These are phyloP conservation scores for Calycopis cecrops DNA, from an alignment of 1,140 invertebrate genomes.

Conservation along the genomic window DNA sequence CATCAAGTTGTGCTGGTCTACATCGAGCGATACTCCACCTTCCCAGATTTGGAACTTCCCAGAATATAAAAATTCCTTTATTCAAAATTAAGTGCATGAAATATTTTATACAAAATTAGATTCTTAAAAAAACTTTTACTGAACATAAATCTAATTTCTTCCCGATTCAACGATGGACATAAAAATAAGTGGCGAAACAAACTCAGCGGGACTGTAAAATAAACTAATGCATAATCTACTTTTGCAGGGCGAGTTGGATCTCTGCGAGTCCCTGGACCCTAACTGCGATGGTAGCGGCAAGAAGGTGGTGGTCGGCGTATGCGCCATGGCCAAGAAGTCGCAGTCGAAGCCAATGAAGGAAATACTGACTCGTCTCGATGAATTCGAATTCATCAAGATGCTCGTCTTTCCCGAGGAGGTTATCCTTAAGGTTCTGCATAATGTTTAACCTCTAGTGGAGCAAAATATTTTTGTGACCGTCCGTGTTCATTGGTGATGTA, in stretches of 20 bases:
- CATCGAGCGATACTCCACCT: too few species aligned
- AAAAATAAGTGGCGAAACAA: too few species aligned
- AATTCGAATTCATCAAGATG: conserved; percentile 97
- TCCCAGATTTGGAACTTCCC: too few species aligned
- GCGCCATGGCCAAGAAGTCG: conserved; percentile 99
- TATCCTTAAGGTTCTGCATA: conserved; percentile 86
- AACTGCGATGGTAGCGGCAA: conserved; percentile 81
- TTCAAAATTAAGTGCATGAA: too few species aligned
- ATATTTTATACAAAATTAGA: too few species aligned
- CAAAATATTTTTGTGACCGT: conserved; percentile 9
- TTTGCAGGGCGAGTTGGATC: conserved; percentile 82
- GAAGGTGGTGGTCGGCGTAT: conserved; percentile 96
- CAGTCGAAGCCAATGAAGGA: conserved; percentile 99
- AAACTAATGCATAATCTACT: neutral
- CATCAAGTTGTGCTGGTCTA: too few species aligned
- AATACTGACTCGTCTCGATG: conserved; percentile 94
- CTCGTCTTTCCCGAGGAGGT: conserved; percentile 95
- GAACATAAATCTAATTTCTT: neutral
- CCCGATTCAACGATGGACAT: too few species aligned
- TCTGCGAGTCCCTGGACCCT: conserved; percentile 79
- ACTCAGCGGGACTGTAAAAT: neutral
- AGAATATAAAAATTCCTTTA: too few species aligned
- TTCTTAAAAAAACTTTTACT: neutral
- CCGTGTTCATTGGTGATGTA: too few species aligned
- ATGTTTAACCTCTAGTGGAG: conserved; percentile 11